phyloP scores from a whole-genome alignment of 2,797 vertebrate species.

The Channa striata region DNA sequence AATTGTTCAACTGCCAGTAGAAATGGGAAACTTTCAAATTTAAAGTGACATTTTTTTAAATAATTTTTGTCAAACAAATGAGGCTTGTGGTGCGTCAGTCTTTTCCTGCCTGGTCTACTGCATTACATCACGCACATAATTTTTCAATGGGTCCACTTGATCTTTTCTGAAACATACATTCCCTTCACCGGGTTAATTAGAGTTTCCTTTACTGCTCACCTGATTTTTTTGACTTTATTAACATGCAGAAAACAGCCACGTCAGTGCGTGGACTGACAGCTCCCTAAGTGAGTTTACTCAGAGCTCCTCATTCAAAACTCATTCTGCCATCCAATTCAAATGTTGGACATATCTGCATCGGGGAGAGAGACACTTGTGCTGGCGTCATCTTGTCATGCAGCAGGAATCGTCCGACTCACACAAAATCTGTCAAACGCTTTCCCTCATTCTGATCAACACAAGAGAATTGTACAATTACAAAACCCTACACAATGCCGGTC shows the following conservation, averaged over 20 bases:
- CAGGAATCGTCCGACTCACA: constrained; percentile 22
- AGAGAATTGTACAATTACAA: constrained; percentile 34
- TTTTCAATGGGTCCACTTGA: no score
- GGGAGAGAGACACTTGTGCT: constrained; percentile 16
- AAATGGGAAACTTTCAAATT: constrained; percentile 39
- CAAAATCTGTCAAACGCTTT: constrained; percentile 52
- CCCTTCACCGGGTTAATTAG: constrained; percentile 36
- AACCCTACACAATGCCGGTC: not conserved
- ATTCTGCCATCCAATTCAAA: constrained; percentile 36
- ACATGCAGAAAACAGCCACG: constrained; percentile 12
- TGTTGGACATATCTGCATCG: constrained; percentile 27
- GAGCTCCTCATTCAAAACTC: constrained; percentile 35
- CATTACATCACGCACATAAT: no score
- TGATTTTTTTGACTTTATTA: constrained; percentile 19
- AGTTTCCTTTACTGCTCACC: not conserved
- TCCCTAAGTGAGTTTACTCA: constrained; percentile 45
- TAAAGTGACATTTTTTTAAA: constrained; percentile 20
- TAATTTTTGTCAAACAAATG: no score
- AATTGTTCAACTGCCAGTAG: constrained; percentile 56
- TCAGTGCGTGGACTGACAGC: constrained; percentile 34
- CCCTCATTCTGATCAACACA: constrained; percentile 45
- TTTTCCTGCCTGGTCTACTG: not conserved
- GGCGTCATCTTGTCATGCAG: constrained; percentile 12
- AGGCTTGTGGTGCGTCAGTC: constrained; percentile 1
- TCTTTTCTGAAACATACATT: not conserved